These are phyloP conservation scores for Rhinopomastus cyanomelas DNA, from an alignment of 2,113 vertebrate genomes.

Conservation along the genomic window DNA sequence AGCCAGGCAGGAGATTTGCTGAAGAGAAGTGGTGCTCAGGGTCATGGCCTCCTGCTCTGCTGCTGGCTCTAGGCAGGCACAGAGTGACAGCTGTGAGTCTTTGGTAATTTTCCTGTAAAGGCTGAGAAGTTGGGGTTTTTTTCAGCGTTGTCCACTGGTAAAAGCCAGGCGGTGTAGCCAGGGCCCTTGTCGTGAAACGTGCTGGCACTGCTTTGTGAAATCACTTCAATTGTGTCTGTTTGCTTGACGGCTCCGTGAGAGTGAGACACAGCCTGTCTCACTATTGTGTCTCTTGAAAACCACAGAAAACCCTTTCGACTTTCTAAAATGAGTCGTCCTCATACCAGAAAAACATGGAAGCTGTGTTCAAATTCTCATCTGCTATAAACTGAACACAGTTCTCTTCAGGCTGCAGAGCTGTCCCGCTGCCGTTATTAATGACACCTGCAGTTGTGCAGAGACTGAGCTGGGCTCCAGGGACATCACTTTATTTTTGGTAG, in stretches of 20 bases:
- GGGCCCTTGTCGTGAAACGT: background rate
- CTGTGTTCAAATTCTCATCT: background rate
- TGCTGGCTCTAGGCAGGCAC: background rate
- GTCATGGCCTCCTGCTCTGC: background rate
- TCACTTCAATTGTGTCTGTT: conserved; percentile 7
- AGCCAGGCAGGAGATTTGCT: background rate
- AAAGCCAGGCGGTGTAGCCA: background rate
- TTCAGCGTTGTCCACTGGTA: background rate
- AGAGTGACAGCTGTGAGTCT: background rate
- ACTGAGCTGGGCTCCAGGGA: background rate
- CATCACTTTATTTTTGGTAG: conserved; percentile 30
- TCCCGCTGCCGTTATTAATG: conserved; percentile 1
- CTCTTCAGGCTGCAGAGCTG: background rate
- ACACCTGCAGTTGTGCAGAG: background rate
- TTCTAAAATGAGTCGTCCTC: background rate
- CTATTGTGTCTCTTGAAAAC: conserved; percentile 23
- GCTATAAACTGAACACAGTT: background rate
- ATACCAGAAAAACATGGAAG: background rate
- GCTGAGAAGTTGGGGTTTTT: background rate
- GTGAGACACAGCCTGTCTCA: background rate
- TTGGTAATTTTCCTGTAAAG: background rate
- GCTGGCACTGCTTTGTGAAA: conserved; percentile 13
- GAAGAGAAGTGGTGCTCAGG: background rate
- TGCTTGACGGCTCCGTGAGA: background rate
- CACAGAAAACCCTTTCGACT: background rate